Base-by-base conservation (phyloP, 1,140 invertebrate genomes). In the Zaprionus gabonicus region DNA sequence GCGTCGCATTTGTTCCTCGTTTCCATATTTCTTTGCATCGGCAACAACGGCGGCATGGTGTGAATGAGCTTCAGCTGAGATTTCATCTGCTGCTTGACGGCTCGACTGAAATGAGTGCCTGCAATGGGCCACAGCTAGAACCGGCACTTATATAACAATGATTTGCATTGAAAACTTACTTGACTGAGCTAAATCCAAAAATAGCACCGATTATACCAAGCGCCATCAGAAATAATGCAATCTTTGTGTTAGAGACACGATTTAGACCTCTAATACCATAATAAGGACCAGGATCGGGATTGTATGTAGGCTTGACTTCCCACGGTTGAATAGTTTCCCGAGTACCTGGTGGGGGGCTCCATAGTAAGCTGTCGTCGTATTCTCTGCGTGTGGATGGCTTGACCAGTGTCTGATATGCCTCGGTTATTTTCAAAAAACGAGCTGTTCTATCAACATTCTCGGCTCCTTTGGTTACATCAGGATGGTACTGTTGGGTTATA, bases 351-450 rank as follows among this genome's bases (percentile, higher is more conserved):
- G 7, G 51, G 34, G 77, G 55, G 34, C 57, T 38, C 91, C 86
- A 87, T n/a, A 64, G 34, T 12, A 88, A 65, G n/a, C 81, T 88
- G 31, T 82, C 77, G 69, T 96, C 95, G 92, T 96, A 96, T 20
- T 93, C 91, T 2, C 92, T 91, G 41, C 95, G 93, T n/a, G 84
- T 93, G 6, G 93, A 80, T 0, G 94, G 93, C 75, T 95, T 95
- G 10, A 94, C 94, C 9, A 96, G 91, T 0, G 95, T 93, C 67
- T 93, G 94, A 78, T 96, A 96, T 2, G 95, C 95, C 88, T 96
- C 95, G 27, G 95, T 94, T 49, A 96, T 93, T 57, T 93, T 93
- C 0, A 96, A 93, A 93, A 96, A 96, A 0, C 81, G 66, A 2
- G 82, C 88, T 0, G 91, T 91, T 65, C 93, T 93, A 20, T 94